Base-by-base conservation (phyloP, 2,888 invertebrate genomes). In the Cheilosia scutellata region DNA sequence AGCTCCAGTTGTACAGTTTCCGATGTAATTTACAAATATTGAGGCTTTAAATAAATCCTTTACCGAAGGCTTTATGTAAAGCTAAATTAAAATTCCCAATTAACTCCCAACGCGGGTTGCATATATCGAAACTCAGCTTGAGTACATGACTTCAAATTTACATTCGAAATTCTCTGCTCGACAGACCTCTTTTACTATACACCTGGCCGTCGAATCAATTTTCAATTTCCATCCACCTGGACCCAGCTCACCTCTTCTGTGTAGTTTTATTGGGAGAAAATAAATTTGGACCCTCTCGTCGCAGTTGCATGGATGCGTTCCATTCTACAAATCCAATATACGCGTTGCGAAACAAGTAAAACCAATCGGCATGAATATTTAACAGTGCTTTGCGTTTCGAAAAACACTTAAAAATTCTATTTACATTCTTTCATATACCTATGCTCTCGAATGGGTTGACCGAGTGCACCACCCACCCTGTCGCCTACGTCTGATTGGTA, bases 361-460 rank as follows among this genome's bases (percentile, higher is more conserved):
- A 80, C 86, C 86, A 82, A 77, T 72, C 82, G 82, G 76, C 86
- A 82, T 86, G 82, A 86, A 86, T 86, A 82, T 82, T 82, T 86
- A 86, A 86, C 86, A 76, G 82, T 86, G 86, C 77, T 86, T 86
- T 86, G 82, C 82, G 82, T 86, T 82, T 82, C 70, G 71, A 86
- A 86, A 82, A 86, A 86, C 86, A 86, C 86, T 86, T 82, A 86
- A 86, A 86, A 82, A 86, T 86, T 86, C 86, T 86, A 86, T 86
- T 86, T 86, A 86, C 86, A 76, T 86, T 76, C 86, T 66, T 55
- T 25, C 51, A 51, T 60, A 7, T 16, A 57, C 20, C 25, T 40
- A 16, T 16, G 7, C 55, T 33, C 29, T 11, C 25, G 4, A 7
- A 1, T n/a, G 40, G 29, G 42, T 6, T 53, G 42, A 16, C 65